Percentiles rank a stretch among this genome's conserved stretches.
These are phyloP conservation scores for Melanostigma gelatinosum DNA, from an alignment of 2,113 vertebrate genomes.

Conservation along the genomic window DNA sequence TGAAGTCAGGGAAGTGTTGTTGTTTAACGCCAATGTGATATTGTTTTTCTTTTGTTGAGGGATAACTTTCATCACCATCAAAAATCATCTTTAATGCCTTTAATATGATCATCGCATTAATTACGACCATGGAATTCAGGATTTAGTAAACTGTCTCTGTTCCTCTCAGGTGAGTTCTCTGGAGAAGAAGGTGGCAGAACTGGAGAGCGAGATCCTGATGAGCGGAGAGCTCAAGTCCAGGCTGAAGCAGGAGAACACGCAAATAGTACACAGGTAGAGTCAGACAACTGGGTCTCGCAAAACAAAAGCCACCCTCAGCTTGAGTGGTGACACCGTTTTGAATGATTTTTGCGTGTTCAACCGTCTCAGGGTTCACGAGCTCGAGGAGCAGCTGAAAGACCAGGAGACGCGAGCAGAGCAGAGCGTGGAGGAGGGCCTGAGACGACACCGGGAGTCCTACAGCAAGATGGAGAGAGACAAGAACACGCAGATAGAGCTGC, in stretches of 20 bases:
- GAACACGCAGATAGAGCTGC: slow-evolving; percentile 90
- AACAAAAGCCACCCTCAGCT: not conserved
- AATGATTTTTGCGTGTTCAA: not conserved
- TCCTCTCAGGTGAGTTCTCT: slow-evolving; percentile 88
- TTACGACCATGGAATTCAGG: not conserved
- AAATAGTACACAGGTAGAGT: slow-evolving; percentile 93
- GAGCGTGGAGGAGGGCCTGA: slow-evolving; percentile 86
- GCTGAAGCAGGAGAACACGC: slow-evolving; percentile 94
- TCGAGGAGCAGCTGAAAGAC: slow-evolving; percentile 97
- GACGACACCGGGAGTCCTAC: slow-evolving; percentile 90
- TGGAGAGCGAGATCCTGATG: slow-evolving; percentile 91
- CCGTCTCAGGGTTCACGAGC: slow-evolving; percentile 89
- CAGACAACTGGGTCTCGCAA: not conserved
- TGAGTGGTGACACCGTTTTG: not conserved
- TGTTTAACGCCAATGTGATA: not conserved
- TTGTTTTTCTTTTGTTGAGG: not conserved
- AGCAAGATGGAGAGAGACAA: slow-evolving; percentile 92
- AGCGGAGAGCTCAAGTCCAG: slow-evolving; percentile 93
- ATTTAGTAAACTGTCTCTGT: not conserved
- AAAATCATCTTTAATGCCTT: not conserved
- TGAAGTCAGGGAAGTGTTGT: not conserved
- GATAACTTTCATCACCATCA: not conserved
- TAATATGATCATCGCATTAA: not conserved
- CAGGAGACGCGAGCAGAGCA: slow-evolving; percentile 92
- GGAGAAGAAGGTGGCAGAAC: slow-evolving; percentile 95